These are phyloP conservation scores for Pampus argenteus DNA, from an alignment of 2,797 vertebrate species.

Conservation along the genomic window DNA sequence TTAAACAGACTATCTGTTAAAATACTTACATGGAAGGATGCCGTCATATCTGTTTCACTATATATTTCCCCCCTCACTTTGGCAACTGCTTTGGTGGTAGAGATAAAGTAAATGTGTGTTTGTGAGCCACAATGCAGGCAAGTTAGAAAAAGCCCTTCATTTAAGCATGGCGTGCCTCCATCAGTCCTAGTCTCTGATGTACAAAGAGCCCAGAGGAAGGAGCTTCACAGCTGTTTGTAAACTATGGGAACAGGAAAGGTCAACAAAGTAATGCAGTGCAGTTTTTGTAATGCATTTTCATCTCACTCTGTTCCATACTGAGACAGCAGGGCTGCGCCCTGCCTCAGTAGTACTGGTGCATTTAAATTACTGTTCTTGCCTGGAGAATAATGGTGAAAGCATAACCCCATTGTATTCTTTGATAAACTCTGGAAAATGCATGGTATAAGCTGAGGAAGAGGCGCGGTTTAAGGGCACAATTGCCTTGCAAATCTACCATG, in stretches of 20 bases:
- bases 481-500: conserved; percentile 87
- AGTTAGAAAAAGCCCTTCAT: conserved; percentile 82
- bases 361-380: conserved; percentile 88
- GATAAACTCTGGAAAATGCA: conserved; percentile 87
- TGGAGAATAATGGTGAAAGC: conserved; percentile 87
- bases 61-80: conserved; percentile 66
- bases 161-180: conserved; percentile 81
- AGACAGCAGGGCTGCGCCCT: conserved; percentile 79
- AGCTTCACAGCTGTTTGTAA: conserved; percentile 88
- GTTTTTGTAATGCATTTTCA: conserved; percentile 82
- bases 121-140: conserved; percentile 74
- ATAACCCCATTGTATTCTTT: conserved; percentile 87
- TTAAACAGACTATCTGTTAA: conserved; percentile 60
- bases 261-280: conserved; percentile 84
- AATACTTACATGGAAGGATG: conserved; percentile 67
- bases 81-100: conserved; percentile 69
- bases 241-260: conserved; percentile 86
- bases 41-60: conserved; percentile 64
- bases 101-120: conserved; percentile 76
- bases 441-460: conserved; percentile 82
- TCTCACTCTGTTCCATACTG: conserved; percentile 81
- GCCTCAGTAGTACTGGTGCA: conserved; percentile 80
- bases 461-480: conserved; percentile 85
- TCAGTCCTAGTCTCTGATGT: conserved; percentile 83
- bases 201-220: conserved; percentile 86